Evolutionary conservation across 2,888 invertebrate species (phyloP).

Genomic region (Danaus chrysippus): DNA sequence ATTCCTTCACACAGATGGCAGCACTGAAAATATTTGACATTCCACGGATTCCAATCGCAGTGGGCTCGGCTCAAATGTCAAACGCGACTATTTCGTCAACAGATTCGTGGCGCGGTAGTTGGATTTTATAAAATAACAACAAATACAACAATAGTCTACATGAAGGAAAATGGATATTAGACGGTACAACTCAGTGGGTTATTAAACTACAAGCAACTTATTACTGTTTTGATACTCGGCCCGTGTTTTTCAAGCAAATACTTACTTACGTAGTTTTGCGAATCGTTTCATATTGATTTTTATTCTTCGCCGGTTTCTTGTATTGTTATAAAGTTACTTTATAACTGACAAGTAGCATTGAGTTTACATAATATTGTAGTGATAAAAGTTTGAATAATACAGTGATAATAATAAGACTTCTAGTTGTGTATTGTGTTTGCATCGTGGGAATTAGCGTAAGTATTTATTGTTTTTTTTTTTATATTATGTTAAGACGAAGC

Average conservation of each 20-base stretch:
- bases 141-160: constrained; percentile 65
- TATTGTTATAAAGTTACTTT: constrained; percentile 62
- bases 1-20: constrained; percentile 80
- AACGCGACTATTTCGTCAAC: constrained; percentile 81
- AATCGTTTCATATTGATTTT: constrained; percentile 72
- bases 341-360: constrained; percentile 31
- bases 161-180: constrained; percentile 68
- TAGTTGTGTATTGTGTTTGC: constrained; percentile 35
- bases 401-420: constrained; percentile 31
- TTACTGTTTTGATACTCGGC: constrained; percentile 38
- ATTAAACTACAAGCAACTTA: constrained; percentile 53
- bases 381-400: constrained; percentile 27
- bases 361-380: constrained; percentile 32
- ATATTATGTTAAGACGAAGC: constrained; percentile 22
- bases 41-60: constrained; percentile 81
- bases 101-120: constrained; percentile 77
- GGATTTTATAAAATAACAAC: constrained; percentile 75
- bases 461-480: constrained; percentile 31
- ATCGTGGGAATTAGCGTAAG: constrained; percentile 64
- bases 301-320: constrained; percentile 68
- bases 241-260: constrained; percentile 54
- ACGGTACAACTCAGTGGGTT: constrained; percentile 58
- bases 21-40: constrained; percentile 84
- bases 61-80: constrained; percentile 86
- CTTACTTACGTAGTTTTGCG: constrained; percentile 50